These are phyloP conservation scores for Limnephilus marmoratus DNA, from an alignment of 2,888 invertebrate species.

Conservation along the genomic window DNA sequence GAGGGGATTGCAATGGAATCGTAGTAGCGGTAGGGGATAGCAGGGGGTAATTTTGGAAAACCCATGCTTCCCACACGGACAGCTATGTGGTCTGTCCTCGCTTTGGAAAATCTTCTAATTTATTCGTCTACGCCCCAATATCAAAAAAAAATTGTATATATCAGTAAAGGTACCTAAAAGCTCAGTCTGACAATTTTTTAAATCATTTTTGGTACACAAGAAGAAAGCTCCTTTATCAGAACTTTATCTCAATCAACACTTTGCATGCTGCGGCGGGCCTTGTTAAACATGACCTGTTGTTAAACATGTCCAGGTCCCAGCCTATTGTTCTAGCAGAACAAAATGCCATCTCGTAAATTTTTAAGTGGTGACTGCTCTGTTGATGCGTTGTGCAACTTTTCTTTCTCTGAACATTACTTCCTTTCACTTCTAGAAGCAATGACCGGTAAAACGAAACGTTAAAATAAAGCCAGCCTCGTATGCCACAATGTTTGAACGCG, in stretches of 20 bases:
- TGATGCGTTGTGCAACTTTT: background rate
- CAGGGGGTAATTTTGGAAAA: too few relatives aligned
- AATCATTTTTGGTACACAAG: background rate
- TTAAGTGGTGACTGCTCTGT: background rate
- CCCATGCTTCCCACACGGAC: too few relatives aligned
- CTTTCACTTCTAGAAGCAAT: constrained; percentile 37
- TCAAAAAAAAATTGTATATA: too few relatives aligned
- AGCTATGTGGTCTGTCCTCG: too few relatives aligned
- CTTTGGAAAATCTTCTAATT: too few relatives aligned
- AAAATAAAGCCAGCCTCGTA: constrained; percentile 5
- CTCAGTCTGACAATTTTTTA: background rate
- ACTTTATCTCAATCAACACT: background rate
- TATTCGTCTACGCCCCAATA: too few relatives aligned
- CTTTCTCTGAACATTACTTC: constrained; percentile 21
- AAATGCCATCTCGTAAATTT: background rate
- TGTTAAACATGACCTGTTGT: background rate
- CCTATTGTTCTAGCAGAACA: background rate
- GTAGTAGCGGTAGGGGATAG: too few relatives aligned
- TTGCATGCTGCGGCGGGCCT: background rate
- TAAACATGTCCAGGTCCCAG: background rate
- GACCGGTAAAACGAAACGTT: constrained; percentile 13
- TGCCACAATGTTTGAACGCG: background rate
- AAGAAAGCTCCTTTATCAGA: background rate
- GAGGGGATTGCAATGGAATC: too few relatives aligned
- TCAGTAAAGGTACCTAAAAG: too few relatives aligned